Evolutionary conservation across 35 echinoderm and acorn worm genomes (phyloP), one percentile per base, ranked within the genome.

Genomic region (Anneissia japonica): DNA sequence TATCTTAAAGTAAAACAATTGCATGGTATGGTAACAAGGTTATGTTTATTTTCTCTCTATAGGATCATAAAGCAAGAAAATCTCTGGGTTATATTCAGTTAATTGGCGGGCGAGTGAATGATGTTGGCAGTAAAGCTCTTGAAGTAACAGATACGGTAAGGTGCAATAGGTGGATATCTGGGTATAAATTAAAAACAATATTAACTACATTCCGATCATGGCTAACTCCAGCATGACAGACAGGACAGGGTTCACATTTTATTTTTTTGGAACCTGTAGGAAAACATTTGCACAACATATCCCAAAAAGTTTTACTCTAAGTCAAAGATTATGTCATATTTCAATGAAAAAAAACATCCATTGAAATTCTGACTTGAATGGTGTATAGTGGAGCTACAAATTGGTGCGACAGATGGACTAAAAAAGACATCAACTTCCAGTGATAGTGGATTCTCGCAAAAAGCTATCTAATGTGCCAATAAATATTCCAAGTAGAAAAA

Each of bases 61-160:
- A 97, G 95, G 95, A 97, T 86, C 91, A 97, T 83, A 93, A 97
- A 76, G 84, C 91, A 74, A 97, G 93, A 89, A 93, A 97, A 72
- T 91, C 91, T 39, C 46, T 93, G 13, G 95, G 95, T 39, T 97
- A 93, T 72, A 89, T 97, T 74, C 95, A 97, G 80, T 81, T 97
- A 21, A 87, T 97, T 28, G 91, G 95, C 16, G 91, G 95, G 21
- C 89, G 85, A 39, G 89, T 97, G n/a, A 97, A 85, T 26, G 95
- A 97, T 75, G 84, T 91, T 34, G 93, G 95, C 74, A 97, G 91
- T 40, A 97, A 97, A 88, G 82, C 88, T 37, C 74, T 97, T 17
- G 95, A 97, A 93, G 91, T 97, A 5, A 93, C 89, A 86, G 95
- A 97, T 37, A 74, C 91, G 95, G 95, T 97, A 77, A 97, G 91